Evolutionary conservation across 2,888 invertebrate genomes (phyloP).

Genomic region (Zygogramma bicolorata): DNA sequence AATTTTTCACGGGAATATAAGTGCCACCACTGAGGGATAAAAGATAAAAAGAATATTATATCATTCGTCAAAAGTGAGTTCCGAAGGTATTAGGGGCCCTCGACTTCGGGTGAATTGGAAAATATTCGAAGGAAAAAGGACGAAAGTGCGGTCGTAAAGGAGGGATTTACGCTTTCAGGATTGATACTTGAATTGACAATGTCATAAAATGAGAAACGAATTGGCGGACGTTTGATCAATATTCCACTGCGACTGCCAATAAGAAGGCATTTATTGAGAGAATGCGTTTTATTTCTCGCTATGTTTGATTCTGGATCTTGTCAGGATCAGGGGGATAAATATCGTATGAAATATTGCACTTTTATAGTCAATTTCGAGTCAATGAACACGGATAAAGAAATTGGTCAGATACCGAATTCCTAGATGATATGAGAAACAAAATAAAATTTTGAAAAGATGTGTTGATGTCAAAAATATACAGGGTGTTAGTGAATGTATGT

Average conservation of each 20-base stretch:
- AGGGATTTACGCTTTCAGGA: conserved; percentile 33
- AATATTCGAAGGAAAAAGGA: conserved; percentile 39
- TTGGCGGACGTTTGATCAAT: conserved; percentile 1
- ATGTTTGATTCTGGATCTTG: background rate
- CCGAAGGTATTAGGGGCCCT: conserved; percentile 32
- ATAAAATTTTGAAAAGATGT: too few species aligned
- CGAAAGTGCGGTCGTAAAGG: conserved; percentile 42
- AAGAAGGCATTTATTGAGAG: background rate
- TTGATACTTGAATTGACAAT: conserved; percentile 32
- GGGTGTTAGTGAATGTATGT: too few species aligned
- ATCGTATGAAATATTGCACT: too few species aligned
- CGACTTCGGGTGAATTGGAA: conserved; percentile 38
- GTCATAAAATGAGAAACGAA: conserved; percentile 31
- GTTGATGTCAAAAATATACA: too few species aligned
- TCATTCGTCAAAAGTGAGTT: conserved; percentile 39
- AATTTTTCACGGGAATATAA: background rate
- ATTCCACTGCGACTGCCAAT: background rate
- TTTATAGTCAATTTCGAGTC: too few species aligned
- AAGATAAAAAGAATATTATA: conserved; percentile 38
- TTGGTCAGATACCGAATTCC: too few species aligned
- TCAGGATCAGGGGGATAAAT: background rate
- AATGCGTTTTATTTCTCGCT: background rate
- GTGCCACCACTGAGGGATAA: conserved; percentile 21
- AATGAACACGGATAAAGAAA: too few species aligned
- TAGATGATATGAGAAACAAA: too few species aligned